A percentile compares a stretch with the other conserved stretches of the same genome.
These are phyloP conservation scores for Hippoglossus stenolepis DNA, from an alignment of 2,113 vertebrate species.

Conservation along the genomic window DNA sequence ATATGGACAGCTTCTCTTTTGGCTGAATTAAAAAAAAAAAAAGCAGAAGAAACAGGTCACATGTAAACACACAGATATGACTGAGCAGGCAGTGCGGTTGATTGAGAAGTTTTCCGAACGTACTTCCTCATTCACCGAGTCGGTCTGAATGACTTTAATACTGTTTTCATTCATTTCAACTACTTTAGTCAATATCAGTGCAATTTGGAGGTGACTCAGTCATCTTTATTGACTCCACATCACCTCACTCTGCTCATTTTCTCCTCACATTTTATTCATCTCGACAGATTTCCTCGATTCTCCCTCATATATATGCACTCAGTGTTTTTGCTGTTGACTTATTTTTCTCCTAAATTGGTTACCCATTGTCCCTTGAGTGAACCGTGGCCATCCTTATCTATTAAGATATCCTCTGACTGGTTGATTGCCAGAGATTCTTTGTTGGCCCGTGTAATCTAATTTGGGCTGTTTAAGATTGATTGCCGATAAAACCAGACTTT, in stretches of 20 bases:
- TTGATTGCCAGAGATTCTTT: constrained; percentile 55
- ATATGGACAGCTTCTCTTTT: neutral
- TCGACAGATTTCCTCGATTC: constrained; percentile 7
- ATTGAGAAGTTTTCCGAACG: constrained; percentile 69
- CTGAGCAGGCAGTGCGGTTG: constrained; percentile 47
- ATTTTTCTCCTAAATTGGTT: constrained; percentile 24
- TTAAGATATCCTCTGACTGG: constrained; percentile 41
- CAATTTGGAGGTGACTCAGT: constrained; percentile 16
- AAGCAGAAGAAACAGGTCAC: constrained; percentile 53
- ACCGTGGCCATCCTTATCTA: constrained; percentile 31
- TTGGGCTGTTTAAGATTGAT: constrained; percentile 51
- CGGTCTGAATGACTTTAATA: constrained; percentile 42
- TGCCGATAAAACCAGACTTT: constrained; percentile 51
- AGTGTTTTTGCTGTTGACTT: constrained; percentile 6
- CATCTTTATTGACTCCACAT: constrained; percentile 4
- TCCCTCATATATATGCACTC: neutral
- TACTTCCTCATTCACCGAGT: constrained; percentile 71
- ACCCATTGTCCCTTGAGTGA: constrained; percentile 44
- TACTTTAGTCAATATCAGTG: neutral
- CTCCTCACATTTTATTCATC: neutral
- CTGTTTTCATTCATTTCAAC: constrained; percentile 62
- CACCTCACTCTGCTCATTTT: neutral
- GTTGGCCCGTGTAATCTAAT: constrained; percentile 54
- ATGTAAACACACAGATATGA: constrained; percentile 43
- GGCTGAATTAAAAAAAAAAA: neutral